These are phyloP conservation scores for Apogon talboti DNA, from an alignment of 2,797 vertebrate genomes.

Conservation along the genomic window DNA sequence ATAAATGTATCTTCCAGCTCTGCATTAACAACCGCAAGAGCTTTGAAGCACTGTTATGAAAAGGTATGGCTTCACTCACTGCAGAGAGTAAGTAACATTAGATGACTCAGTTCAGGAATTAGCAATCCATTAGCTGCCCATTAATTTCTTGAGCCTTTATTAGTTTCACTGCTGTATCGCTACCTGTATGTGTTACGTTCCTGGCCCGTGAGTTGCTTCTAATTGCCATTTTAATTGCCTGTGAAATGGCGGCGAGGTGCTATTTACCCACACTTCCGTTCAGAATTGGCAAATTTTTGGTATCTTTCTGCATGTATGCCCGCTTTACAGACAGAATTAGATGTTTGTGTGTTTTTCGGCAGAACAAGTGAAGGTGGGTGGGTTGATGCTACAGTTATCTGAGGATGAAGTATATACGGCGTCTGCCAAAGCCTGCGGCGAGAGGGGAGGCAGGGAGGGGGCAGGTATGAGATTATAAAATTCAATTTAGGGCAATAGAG, in stretches of 20 bases:
- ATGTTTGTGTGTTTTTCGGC: conserved; percentile 59
- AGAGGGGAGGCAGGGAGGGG: conserved; percentile 34
- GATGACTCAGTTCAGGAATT: too few species aligned
- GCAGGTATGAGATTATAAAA: conserved; percentile 69
- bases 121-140: too few species aligned
- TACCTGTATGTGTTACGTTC: too few species aligned
- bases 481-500: conserved; percentile 74
- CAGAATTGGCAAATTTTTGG: conserved; percentile 24
- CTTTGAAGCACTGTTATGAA: too few species aligned
- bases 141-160: too few species aligned
- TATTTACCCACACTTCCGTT: conserved; percentile 19
- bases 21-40: too few species aligned
- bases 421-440: conserved; percentile 65
- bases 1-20: too few species aligned
- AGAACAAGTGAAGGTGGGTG: conserved; percentile 69
- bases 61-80: too few species aligned
- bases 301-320: conserved; percentile 6
- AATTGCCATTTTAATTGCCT: conserved; percentile 31
- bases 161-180: too few species aligned
- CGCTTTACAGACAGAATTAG: conserved; percentile 38
- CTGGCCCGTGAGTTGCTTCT: conserved; percentile 9
- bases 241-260: conserved; percentile 6
- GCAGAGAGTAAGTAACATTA: too few species aligned
- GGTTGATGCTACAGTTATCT: conserved; percentile 69
- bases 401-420: conserved; percentile 57